Evolutionary conservation across 1,140 invertebrate species (phyloP), one percentile per base, ranked within the genome.

Genomic region (Habropoda laboriosa): DNA sequence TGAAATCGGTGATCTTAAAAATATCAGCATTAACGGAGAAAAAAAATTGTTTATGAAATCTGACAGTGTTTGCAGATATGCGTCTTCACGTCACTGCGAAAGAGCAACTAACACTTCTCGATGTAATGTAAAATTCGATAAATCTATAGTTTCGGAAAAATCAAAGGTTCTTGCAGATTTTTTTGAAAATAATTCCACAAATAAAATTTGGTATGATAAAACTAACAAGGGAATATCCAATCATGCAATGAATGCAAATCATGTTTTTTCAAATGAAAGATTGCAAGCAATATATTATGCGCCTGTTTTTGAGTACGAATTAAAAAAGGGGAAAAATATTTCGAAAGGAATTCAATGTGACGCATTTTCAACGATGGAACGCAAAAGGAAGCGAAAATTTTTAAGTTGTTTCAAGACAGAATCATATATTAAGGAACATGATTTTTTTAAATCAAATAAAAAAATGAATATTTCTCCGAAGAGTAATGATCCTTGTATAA

Each of bases 271-370:
- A 1, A 24, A 30, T 18, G 27, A 45, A 12, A 27, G 42, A 61
- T n/a, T 27, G 3, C 61, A 55, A 24, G 0, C 47, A 30, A 32
- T 53, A 3, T 27, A 24, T 4, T 5, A n/a, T n/a, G 24, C 32
- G 1, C 24, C 27, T 32, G n/a, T 30, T 32, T 0, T 40, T 13
- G 21, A 2, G 3, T 35, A 38, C 35, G 2, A 3, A 4, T 16
- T 2, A 21, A 80, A 60, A 72, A 67, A 38, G 16, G 76, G 35
- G 27, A 88, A 86, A 45, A 86, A 53, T 45, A 85, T 85, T 35
- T 88, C 85, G 5, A 57, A 81, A 30, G 86, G 82, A 6, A 61
- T 83, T 16, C 88, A 88, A 30, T 82, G 57, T 10, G 71, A 85
- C 0, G n/a, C n/a, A n/a, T n/a, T n/a, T n/a, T n/a, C 6, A 8